Evolutionary conservation across 2,113 vertebrate species (phyloP), one percentile per base, ranked within the genome.

Genomic region (Amphiprion percula): DNA sequence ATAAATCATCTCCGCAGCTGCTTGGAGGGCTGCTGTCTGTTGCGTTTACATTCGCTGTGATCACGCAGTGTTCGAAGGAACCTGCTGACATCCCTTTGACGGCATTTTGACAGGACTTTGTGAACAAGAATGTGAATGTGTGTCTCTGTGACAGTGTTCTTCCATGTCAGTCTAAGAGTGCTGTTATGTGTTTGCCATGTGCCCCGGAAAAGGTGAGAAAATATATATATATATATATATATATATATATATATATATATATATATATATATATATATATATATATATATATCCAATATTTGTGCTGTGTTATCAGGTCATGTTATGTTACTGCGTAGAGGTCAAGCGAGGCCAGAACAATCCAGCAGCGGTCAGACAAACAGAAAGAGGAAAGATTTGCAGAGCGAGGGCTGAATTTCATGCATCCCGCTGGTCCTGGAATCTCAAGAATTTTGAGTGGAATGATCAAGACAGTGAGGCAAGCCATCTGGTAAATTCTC

Each of bases 391-490:
- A 44, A 37, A 52, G 62, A 69, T 12, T 26, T 47, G 56, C 16
- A 23, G 68, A 58, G 53, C 4, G n/a, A 55, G 67, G 39, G 47
- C 63, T 58, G 58, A 50, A 70, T 60, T 65, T 82, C 56, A 75
- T 63, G 65, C 74, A 64, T 65, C 72, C 79, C 54, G 59, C 81
- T 71, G 53, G 4, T 77, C 28, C 59, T 83, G 88, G 81, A 90
- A 89, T 90, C 64, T 83, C 15, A 77, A 66, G 62, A 63, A 84
- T 87, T 85, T 71, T 66, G 41, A 77, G 75, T 60, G 54, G 68
- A 82, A 26, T 54, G 26, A 83, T 70, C 61, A 23, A 61, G 72
- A 79, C 68, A 59, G 24, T 9, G 37, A 80, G 59, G 54, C 17
- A 26, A 82, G 79, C 66, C 47, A 65, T 81, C 55, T 67, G 41